phyloP scores from a whole-genome alignment of 30 jellyfish, hydroid and myxozoan species.

The Aurelia aurita complex sp. Pacific region DNA sequence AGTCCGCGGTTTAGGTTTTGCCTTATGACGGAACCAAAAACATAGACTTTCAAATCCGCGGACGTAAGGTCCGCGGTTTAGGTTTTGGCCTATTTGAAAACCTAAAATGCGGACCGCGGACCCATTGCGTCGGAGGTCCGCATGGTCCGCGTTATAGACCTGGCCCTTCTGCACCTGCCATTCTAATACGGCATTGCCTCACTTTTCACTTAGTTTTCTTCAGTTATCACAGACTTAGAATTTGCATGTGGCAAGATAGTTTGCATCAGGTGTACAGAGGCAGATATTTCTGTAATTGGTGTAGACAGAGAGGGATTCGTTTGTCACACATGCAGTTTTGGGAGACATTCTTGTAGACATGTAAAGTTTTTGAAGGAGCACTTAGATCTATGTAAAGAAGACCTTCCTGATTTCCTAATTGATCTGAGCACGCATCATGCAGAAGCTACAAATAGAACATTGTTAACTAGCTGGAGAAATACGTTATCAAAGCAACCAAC shows the following conservation, averaged over 20 bases:
- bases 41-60: no score
- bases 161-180: no score
- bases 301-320: background rate
- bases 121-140: no score
- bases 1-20: no score
- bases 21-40: no score
- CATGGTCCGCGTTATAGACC: no score
- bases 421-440: background rate
- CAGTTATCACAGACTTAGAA: background rate
- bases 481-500: background rate
- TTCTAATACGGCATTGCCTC: no score
- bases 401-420: background rate
- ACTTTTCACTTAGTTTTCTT: background rate
- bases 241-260: conserved; percentile 4
- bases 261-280: background rate
- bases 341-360: conserved; percentile 12
- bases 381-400: background rate
- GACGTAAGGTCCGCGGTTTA: no score
- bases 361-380: background rate
- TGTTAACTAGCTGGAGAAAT: background rate
- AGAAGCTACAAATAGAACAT: background rate
- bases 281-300: conserved; percentile 8
- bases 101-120: no score
- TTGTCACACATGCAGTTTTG: background rate
- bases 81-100: no score